Evolutionary conservation across 2,113 vertebrate species (phyloP).

Genomic region (Sterrhoptilus dennistouni): DNA sequence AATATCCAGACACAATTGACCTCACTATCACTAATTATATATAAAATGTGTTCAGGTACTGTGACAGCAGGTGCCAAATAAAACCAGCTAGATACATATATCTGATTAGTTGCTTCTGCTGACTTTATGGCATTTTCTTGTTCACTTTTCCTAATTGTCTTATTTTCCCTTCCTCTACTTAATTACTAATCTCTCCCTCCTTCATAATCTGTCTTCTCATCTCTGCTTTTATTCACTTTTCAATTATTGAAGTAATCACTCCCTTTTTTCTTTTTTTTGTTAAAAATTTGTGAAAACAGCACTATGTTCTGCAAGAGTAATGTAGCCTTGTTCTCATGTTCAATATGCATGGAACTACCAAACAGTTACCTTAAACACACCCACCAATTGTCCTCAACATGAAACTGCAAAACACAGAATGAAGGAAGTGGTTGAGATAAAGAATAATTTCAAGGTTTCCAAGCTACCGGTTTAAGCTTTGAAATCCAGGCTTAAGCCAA

Average conservation of each 20-base stretch:
- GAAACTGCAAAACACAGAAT: not conserved
- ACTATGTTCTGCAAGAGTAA: not conserved
- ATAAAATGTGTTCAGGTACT: not conserved
- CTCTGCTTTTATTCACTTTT: not conserved
- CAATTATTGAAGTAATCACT: not conserved
- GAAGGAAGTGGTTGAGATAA: not conserved
- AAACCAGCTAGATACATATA: not conserved
- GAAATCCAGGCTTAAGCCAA: no score
- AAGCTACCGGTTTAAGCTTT: not conserved
- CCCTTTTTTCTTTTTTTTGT: not conserved
- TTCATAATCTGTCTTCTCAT: not conserved
- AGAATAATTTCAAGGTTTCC: not conserved
- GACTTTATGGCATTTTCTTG: not conserved
- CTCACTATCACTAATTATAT: not conserved
- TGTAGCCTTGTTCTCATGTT: not conserved
- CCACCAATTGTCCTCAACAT: not conserved
- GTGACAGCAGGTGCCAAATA: not conserved
- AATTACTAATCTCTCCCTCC: not conserved
- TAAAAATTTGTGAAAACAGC: not conserved
- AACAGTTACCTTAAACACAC: not conserved
- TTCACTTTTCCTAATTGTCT: not conserved
- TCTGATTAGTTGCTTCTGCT: not conserved
- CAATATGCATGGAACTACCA: not conserved
- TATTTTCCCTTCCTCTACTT: not conserved
- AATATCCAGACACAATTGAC: not conserved